These are phyloP conservation scores for Cerastoderma edule DNA, from an alignment of 2,888 invertebrate genomes.

Conservation along the genomic window DNA sequence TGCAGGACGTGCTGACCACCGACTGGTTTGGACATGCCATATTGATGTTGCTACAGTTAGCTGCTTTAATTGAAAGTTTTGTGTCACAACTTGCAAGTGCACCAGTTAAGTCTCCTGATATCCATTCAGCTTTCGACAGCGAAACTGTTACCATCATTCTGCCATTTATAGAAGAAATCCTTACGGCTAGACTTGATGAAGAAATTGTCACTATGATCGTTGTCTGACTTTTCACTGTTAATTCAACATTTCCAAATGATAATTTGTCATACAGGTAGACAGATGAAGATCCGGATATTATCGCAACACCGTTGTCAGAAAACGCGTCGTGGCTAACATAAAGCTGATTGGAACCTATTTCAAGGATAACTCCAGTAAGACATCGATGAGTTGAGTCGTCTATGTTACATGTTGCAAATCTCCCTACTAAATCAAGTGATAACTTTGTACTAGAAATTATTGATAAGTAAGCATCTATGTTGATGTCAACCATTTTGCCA, in stretches of 20 bases:
- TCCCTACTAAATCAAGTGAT: conserved; percentile 36
- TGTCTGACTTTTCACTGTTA: conserved; percentile 53
- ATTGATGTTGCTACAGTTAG: conserved; percentile 43
- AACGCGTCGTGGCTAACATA: conserved; percentile 51
- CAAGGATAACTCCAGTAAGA: conserved; percentile 44
- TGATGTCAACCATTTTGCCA: conserved; percentile 63
- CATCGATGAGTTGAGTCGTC: conserved; percentile 39
- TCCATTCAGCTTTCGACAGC: conserved; percentile 46
- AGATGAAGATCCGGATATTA: conserved; percentile 26
- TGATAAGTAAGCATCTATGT: conserved; percentile 42
- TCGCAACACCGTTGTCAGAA: conserved; percentile 35
- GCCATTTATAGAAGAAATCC: conserved; percentile 48
- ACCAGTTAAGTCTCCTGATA: conserved; percentile 41
- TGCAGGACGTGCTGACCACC: conserved; percentile 47
- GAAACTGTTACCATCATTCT: conserved; percentile 53
- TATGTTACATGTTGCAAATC: conserved; percentile 49
- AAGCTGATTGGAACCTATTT: conserved; percentile 40
- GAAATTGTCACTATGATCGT: conserved; percentile 47
- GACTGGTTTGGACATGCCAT: conserved; percentile 41
- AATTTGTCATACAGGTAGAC: conserved; percentile 46
- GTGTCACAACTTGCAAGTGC: conserved; percentile 61
- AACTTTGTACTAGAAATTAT: conserved; percentile 46
- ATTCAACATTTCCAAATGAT: conserved; percentile 38
- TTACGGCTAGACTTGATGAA: conserved; percentile 42
- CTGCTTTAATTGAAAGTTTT: conserved; percentile 43